Base-by-base conservation (phyloP, 2,888 invertebrate genomes). In the Pegoplata infirma region DNA sequence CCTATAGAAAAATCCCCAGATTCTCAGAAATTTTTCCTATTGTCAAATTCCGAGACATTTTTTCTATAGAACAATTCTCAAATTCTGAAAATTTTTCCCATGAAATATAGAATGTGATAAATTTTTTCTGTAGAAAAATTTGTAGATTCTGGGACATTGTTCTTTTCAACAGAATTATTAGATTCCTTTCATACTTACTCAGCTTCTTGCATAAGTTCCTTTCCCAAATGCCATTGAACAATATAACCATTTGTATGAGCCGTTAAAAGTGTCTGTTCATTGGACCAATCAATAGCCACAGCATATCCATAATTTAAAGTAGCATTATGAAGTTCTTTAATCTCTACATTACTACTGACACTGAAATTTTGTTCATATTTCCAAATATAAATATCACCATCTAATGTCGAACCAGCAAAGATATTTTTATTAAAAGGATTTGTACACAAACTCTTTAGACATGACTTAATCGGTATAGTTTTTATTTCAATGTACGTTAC, bases 311-410 rank as follows among this genome's bases (percentile, higher is more conserved):
- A 82, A 4, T 83, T 69, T 2, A 85, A 83, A 3, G 85, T 82
- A 3, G 83, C 82, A 36, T 84, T 86, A 56, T 84, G 84, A 1
- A 89, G 51, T 75, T 89, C 88, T 5, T 77, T 82, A 0, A 89
- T 80, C 8, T 86, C 85, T 7, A 83, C 36, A 5, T 46, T 82
- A 28, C 32, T 75, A 28, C 14, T 63, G 0, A 47, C 16, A n/a
- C 40, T 75, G 8, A 55, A 68, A 7, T 44, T 36, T 61, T 79
- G 85, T 12, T 83, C 82, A 40, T 87, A 88, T 12, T 83, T 80
- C 90, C 90, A 90, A 21, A 90, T 64, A 28, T 86, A 86, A 14
- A 89, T 82, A 64, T 89, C 89, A 0, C 89, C 89, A 49, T 88
- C 86, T 66, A 88, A 83, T 17, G 86, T 88, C 10, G 88, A 87